Percentiles rank a stretch among this genome's conserved stretches.
phyloP scores from a whole-genome alignment of 2,113 vertebrate species.

The Crotalus horridus region DNA sequence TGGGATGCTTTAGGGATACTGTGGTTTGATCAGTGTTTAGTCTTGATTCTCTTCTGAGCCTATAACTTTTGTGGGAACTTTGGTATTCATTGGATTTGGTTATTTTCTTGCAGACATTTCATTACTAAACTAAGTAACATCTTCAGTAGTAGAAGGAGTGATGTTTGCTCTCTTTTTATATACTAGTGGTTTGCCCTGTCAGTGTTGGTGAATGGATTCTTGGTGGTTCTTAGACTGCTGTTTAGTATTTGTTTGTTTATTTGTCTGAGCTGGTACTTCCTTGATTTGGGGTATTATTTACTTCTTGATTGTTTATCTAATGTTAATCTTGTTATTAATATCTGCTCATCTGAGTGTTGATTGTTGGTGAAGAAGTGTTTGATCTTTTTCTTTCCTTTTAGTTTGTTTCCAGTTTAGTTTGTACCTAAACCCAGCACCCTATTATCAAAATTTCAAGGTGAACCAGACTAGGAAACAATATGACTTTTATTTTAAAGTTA shows the following conservation, averaged over 20 bases:
- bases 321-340: not conserved
- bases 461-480: not conserved
- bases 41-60: not conserved
- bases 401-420: not conserved
- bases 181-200: not conserved
- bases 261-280: not conserved
- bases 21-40: not conserved
- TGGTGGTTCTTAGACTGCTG: not conserved
- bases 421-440: not conserved
- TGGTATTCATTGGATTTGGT: not conserved
- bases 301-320: not conserved
- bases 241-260: not conserved
- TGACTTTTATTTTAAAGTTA: not conserved
- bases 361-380: not conserved
- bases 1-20: not conserved
- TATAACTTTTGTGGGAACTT: not conserved
- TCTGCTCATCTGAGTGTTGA: not conserved
- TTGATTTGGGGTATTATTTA: not conserved
- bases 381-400: not conserved
- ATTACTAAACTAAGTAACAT: not conserved
- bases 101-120: not conserved
- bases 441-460: not conserved
- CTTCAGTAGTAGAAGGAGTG: not conserved
- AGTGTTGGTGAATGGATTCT: not conserved
- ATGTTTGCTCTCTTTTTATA: not conserved